These are phyloP conservation scores for Sandelia bainsii DNA, from an alignment of 2,797 vertebrate genomes.

Conservation along the genomic window DNA sequence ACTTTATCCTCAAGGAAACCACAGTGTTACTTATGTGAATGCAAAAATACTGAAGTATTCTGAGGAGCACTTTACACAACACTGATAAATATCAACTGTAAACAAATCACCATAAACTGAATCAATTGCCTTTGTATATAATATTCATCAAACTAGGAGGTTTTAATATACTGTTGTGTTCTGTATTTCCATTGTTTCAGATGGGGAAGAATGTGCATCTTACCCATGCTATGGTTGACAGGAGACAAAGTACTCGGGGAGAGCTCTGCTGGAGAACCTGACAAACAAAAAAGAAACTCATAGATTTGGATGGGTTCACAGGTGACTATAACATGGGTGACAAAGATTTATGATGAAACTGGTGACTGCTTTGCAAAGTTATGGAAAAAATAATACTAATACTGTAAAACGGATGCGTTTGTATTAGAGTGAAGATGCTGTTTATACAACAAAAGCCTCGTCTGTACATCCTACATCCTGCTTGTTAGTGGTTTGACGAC, in stretches of 20 bases:
- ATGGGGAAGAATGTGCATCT: slow-evolving; percentile 34
- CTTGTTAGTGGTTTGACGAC: background rate
- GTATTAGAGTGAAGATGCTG: background rate
- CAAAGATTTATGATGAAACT: slow-evolving; percentile 7
- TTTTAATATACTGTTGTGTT: background rate
- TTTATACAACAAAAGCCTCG: background rate
- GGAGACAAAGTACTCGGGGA: slow-evolving; percentile 97
- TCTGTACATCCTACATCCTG: background rate
- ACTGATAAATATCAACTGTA: too few species aligned
- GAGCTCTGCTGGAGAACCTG: slow-evolving; percentile 97
- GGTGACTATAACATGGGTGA: background rate
- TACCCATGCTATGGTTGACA: slow-evolving; percentile 98
- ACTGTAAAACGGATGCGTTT: slow-evolving; percentile 1
- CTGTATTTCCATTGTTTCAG: background rate
- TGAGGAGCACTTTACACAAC: too few species aligned
- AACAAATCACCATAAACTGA: too few species aligned
- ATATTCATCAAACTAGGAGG: background rate
- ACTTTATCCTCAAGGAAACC: too few species aligned
- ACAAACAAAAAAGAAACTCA: slow-evolving; percentile 35
- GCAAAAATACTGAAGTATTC: too few species aligned
- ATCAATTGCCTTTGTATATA: background rate
- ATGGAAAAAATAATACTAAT: slow-evolving; percentile 6
- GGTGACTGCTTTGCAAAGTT: slow-evolving; percentile 7
- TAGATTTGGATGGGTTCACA: slow-evolving; percentile 10
- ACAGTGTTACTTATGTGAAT: too few species aligned